Evolutionary conservation across 2,888 invertebrate species (phyloP), one percentile per base, ranked within the genome.

Genomic region (Adineta ricciae): DNA sequence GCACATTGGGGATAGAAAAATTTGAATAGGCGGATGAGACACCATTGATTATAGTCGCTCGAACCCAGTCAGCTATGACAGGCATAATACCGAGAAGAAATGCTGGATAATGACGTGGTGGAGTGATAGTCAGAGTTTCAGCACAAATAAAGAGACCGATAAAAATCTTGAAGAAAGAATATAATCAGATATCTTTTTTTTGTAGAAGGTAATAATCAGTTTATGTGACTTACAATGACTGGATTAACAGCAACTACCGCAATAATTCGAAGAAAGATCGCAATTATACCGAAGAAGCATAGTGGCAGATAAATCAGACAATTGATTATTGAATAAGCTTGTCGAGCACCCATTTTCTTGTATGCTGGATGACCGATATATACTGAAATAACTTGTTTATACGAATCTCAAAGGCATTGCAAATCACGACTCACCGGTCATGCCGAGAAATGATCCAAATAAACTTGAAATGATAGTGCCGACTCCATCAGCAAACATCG

Each of bases 351-450:
- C 78, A 78, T 78, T 78, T 41, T 78, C 41, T 78, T 78, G 41
- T 41, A 78, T 78, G 78, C 78, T 38, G 78, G 78, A n/a, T 78
- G 78, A 78, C 78, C 78, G 41, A 78, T 78, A 78, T 41, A 78
- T 41, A 41, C 78, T 78, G 11, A 11, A 73, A 7, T 3, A 56
- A 2, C 27, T 11, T 11, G 3, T 56, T 32, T 27, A n/a, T 19
- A 64, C 32, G 27, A n/a, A 32, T 64, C 5, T 64, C 3, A 7
- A 19, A 2, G 4, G 11, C 1, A 9, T 78, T 21, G 2, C 24
- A 21, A n/a, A 41, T 24, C 24, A n/a, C 32, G 19, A 64, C 64
- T 64, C 32, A 78, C 78, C n/a, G 8, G 78, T 78, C 78, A 78
- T 78, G 3, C 78, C 78, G 9, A 78, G n/a, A 41, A 78, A 41